These are phyloP conservation scores for Drosophila infuscata DNA, from an alignment of 2,888 invertebrate species.

Conservation along the genomic window DNA sequence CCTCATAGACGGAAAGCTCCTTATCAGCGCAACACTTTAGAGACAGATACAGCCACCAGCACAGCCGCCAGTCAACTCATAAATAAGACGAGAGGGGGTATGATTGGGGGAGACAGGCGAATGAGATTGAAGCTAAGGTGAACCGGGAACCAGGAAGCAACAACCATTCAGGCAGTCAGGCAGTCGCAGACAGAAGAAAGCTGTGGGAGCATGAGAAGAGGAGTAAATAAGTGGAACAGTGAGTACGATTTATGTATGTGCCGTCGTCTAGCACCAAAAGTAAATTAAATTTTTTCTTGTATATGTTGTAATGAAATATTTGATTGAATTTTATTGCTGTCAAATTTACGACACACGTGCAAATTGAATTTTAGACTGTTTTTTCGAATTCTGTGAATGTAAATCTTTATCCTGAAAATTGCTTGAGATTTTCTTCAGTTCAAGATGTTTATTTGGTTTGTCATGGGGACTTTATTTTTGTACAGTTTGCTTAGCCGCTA, in stretches of 20 bases:
- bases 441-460: not conserved
- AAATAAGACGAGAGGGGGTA: constrained; percentile 36
- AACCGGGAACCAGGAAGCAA: constrained; percentile 47
- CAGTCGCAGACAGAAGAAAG: constrained; percentile 18
- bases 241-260: constrained; percentile 61
- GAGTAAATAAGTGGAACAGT: constrained; percentile 2
- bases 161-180: constrained; percentile 37
- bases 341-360: constrained; percentile 59
- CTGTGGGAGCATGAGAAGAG: not conserved
- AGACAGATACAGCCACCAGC: constrained; percentile 10
- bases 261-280: constrained; percentile 62
- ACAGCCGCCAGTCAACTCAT: constrained; percentile 23
- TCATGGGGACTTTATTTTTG: not conserved
- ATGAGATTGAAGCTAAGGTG: constrained; percentile 45
- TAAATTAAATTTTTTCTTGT: constrained; percentile 77
- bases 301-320: constrained; percentile 63
- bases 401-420: constrained; percentile 20
- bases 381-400: constrained; percentile 5
- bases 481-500: constrained; percentile 6
- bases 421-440: not conserved
- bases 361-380: constrained; percentile 51
- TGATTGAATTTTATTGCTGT: constrained; percentile 63
- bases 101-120: constrained; percentile 6
- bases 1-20: constrained; percentile 40
- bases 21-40: constrained; percentile 48